Evolutionary conservation across 2,888 invertebrate genomes (phyloP), one percentile per base, ranked within the genome.

Genomic region (Mimas tiliae): DNA sequence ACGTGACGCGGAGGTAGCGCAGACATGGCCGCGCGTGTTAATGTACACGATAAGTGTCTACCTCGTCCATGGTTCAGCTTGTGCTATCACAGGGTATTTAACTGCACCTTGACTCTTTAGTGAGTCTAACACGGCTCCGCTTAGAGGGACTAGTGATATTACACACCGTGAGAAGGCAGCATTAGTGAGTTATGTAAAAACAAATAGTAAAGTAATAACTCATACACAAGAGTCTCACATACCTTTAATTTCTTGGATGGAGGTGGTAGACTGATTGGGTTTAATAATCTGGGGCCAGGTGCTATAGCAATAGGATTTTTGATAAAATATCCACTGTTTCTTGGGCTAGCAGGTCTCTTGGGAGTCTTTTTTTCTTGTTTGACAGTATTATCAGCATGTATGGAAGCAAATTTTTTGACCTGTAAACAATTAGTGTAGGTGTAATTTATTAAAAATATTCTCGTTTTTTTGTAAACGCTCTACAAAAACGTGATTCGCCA

Each of bases 371-470:
- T 91, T 3, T 90, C 89, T 27, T 42, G 16, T 75, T 83, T 86
- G 8, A 69, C 62, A 33, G 74, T 58, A 0, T 90, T 89, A 48
- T 90, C 89, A 47, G 78, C 12, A 78, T 78, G 84, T 0, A 93
- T 87, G 6, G 91, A 86, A 62, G 93, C 93, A 85, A 93, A 93
- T 70, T 93, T 93, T 77, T 92, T 93, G 0, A 93, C 93, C 93
- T 92, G 68, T 12, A 77, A 77, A 66, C 52, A 62, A 65, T 34
- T 58, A 65, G 14, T 8, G 16, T 3, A 52, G 12, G 1, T 2
- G 45, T 0, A 45, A 14, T 1, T 1, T 45, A 38, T 45, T 45
- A 14, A 9, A 45, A 45, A 45, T 45, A 45, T 45, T 45, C 12
- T 12, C 6, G 1, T 11, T 1, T 45, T 45, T 45, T 45, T 45